Evolutionary conservation across 2,797 vertebrate species (phyloP), one percentile per base, ranked within the genome.

Genomic region (Platyrinchus mystaceus): DNA sequence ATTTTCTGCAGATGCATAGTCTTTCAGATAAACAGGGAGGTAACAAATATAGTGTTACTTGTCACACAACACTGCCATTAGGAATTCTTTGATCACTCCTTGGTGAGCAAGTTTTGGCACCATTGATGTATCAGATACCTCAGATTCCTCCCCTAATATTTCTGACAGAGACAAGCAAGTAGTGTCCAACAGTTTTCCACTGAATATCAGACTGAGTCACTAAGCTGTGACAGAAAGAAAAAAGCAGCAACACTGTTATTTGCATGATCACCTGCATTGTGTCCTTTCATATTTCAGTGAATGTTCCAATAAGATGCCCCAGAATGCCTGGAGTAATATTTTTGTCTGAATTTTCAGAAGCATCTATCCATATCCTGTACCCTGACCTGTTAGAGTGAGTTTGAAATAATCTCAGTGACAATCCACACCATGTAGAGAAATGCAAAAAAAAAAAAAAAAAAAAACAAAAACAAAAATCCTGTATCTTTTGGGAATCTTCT

Each of bases 221-320:
- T 39, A 26, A 73, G 1, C 2, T 8, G 12, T 1, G 10, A 49
- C 7, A 22, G 10, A 19, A 46, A 30, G 10, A 30, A 63, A 6
- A 77, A 64, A 21, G 0, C 3, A 27, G 1, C 6, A 14, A 39
- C 26, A 43, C 1, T 39, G 19, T 2, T 47, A 62, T 46, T 37
- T 34, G 3, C 7, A 13, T 10, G 5, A 44, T 36, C 55, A 10
- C 8, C 28, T 53, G 3, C 20, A 49, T 68, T 71, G 2, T 32
- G 9, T 37, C 23, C 10, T 24, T 68, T 76, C n/a, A 27, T 24
- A 58, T 58, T 62, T 63, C 52, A 63, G 17, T 43, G 4, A 26
- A 9, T 26, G 62, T 74, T 69, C 6, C n/a, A 50, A 0, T 23
- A 37, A 30, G 3, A 8, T 44, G 66, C 46, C 9, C 8, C 46